Base-by-base conservation (phyloP, 2,888 invertebrate genomes). In the Drosophila conformis region DNA sequence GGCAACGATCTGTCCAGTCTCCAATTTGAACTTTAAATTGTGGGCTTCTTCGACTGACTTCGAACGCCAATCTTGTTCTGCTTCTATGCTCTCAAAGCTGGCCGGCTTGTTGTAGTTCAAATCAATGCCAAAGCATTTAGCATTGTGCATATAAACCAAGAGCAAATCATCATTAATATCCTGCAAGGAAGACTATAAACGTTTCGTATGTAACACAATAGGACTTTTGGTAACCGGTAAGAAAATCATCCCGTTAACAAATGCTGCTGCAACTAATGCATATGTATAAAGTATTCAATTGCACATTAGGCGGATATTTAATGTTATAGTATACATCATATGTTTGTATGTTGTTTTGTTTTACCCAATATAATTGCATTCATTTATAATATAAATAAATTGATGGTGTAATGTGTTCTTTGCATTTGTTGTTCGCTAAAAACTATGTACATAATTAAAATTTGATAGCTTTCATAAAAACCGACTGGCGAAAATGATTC, bases 41-140 rank as follows among this genome's bases (percentile, higher is more conserved):
- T 95, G 91, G 2, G 95, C 95, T 57, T 95, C 95, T 42, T 94
- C 93, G 0, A 95, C 95, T 0, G 95, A 94, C 31, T 95, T 94
- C 77, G 95, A 95, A 74, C 96, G 95, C 95, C 96, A 96, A 58
- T 95, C 94, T 2, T 95, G 93, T 38, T 94, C 93, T 0, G 95
- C 94, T 2, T 94, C 93, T 13, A 96, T 95, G 79, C 93, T 95
- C 82, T 94, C 94, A 90, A 95, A 95, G 11, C 91, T 91, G 18
- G 91, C 89, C 0, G 96, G 96, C 48, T 95, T 94, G 0, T 94
- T 94, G 70, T 94, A 94, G 90, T 96, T 95, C 53, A 96, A 92
- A 89, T 95, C 95, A 71, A 96, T 94, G 35, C 96, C 96, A 10
- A 96, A 94, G 75, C 95, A 95, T 84, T 95, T 94, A 0, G 95